Percentiles rank a stretch among this genome's conserved stretches.
phyloP scores from a whole-genome alignment of 2,113 vertebrate genomes.

The Platysternon megacephalum region DNA sequence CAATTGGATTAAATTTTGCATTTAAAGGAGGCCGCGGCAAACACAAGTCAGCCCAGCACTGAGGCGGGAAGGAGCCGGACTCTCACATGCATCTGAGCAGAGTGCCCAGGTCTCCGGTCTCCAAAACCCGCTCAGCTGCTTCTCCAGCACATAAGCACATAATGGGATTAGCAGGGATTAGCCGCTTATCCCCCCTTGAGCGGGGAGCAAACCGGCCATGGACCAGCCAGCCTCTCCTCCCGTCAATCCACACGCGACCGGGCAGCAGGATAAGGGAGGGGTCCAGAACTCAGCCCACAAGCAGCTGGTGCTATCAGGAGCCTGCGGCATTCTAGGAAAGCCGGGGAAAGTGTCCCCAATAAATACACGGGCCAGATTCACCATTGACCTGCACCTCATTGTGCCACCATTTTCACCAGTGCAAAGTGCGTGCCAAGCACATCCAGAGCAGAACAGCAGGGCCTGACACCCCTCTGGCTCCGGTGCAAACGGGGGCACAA shows the following conservation, averaged over 20 bases:
- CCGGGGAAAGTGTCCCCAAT: no score
- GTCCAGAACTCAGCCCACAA: no score
- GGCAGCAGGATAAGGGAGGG: neutral
- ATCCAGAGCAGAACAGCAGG: no score
- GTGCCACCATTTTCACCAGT: no score
- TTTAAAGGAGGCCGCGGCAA: neutral
- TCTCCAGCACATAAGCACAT: neutral
- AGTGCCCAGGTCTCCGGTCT: neutral
- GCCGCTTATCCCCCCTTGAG: neutral
- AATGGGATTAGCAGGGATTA: slow-evolving; percentile 23
- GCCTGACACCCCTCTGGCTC: no score
- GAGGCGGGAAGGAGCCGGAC: neutral
- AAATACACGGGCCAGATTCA: no score
- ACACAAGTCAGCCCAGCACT: neutral
- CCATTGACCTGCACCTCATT: no score
- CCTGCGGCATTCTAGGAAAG: no score
- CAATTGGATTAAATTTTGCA: neutral
- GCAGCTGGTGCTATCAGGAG: no score
- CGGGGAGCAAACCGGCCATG: neutral
- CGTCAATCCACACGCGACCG: neutral
- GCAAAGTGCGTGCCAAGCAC: no score
- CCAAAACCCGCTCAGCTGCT: neutral
- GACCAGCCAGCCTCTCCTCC: neutral
- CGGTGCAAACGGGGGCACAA: no score
- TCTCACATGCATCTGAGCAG: neutral